Evolutionary conservation across 37 sponge, comb jelly and placozoan species (phyloP).

Genomic region (Cliona cf. orientalis): DNA sequence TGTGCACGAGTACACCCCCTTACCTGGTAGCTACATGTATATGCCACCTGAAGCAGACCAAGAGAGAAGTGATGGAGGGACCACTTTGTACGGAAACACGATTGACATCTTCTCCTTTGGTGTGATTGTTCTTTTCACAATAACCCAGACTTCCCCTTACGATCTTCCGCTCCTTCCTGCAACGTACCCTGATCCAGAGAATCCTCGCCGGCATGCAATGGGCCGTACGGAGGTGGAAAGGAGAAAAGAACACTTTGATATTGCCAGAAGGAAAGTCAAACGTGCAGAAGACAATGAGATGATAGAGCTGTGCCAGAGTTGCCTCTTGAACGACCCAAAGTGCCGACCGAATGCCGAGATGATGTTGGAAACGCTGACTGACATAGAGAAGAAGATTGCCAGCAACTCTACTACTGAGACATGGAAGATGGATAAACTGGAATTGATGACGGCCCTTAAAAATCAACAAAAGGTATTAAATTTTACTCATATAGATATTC

Average conservation of each 20-base stretch:
- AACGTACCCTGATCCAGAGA: not conserved
- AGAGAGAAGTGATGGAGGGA: too few relatives aligned
- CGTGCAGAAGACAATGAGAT: not conserved
- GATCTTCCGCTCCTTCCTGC: conserved; percentile 10
- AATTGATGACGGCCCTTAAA: conserved; percentile 7
- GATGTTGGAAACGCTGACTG: not conserved
- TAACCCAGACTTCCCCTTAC: conserved; percentile 44
- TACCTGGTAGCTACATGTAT: conserved; percentile 23
- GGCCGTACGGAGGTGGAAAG: conserved; percentile 47
- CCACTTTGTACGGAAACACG: not conserved
- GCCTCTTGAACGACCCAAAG: conserved; percentile 23
- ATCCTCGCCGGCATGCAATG: not conserved
- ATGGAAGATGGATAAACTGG: conserved; percentile 32
- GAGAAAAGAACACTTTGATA: conserved; percentile 30
- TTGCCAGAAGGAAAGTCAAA: too few relatives aligned
- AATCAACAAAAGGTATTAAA: not conserved
- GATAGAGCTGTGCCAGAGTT: conserved; percentile 8
- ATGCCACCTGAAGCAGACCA: conserved; percentile 43
- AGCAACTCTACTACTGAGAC: not conserved
- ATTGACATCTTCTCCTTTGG: conserved; percentile 66
- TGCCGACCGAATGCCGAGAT: conserved; percentile 21
- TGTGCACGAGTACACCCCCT: not conserved
- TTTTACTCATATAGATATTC: too few relatives aligned
- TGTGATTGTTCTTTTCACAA: conserved; percentile 28
- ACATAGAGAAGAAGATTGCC: not conserved